Evolutionary conservation across 2,113 vertebrate species (phyloP).

Genomic region (Microcebus murinus): DNA sequence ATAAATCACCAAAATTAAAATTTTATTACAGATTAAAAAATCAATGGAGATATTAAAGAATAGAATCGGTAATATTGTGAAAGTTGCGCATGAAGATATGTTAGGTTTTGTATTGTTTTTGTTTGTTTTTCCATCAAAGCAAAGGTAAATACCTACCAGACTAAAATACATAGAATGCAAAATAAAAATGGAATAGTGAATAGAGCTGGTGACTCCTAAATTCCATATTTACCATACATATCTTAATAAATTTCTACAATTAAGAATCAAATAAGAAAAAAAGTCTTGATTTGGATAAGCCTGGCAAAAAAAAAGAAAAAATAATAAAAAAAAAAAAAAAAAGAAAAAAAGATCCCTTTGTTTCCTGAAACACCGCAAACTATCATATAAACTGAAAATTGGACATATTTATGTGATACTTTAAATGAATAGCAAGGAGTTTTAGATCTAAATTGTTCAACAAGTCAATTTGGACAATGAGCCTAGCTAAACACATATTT

Average conservation of each 20-base stretch:
- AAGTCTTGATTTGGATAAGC: no score
- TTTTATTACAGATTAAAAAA: not conserved
- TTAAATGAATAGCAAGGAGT: not conserved
- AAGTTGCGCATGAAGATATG: not conserved
- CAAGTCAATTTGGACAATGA: not conserved
- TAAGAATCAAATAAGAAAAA: conserved; percentile 32
- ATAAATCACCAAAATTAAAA: not conserved
- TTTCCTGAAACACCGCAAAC: not conserved
- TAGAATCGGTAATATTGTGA: not conserved
- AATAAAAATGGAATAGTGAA: not conserved
- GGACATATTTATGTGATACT: not conserved
- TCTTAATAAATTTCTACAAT: not conserved
- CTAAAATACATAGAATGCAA: not conserved
- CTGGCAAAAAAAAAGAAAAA: no score
- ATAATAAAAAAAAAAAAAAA: no score
- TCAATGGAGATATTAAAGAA: not conserved
- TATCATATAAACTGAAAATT: not conserved
- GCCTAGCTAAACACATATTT: not conserved
- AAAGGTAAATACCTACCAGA: not conserved
- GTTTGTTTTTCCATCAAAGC: not conserved
- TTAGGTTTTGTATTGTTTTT: not conserved
- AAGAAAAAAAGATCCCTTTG: not conserved
- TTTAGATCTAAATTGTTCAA: conserved; percentile 20
- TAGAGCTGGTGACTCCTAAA: not conserved
- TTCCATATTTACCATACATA: not conserved